Conservation (phyloP, 2,113 vertebrate genomes). For the Agelaius phoeniceus region DNA sequence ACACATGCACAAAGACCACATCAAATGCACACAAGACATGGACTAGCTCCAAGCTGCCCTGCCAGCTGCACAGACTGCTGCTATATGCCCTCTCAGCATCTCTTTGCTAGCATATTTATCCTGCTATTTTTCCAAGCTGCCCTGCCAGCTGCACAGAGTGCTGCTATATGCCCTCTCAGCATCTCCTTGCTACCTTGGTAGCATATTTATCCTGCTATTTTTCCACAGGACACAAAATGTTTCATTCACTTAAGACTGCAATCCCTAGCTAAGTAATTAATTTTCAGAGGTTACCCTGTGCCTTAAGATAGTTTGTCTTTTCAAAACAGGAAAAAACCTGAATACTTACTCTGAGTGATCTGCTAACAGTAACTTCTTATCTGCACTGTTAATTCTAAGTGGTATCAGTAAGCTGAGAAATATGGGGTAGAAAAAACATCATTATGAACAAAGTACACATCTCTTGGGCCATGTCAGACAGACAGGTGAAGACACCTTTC, state of each 20-base stretch:
- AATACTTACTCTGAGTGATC: not conserved
- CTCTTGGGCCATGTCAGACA: not conserved
- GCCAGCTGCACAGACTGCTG: not conserved
- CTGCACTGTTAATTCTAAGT: not conserved
- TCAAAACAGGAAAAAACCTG: not conserved
- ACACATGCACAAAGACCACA: not conserved
- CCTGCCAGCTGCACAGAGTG: not conserved
- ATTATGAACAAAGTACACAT: not conserved
- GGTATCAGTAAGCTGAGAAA: not conserved
- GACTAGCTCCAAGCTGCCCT: not conserved
- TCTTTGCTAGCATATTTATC: no score
- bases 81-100: not conserved
- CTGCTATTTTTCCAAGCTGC: not conserved
- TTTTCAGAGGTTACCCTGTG: not conserved
- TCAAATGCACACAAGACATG: not conserved
- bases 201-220: not conserved
- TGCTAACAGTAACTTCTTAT: not conserved
- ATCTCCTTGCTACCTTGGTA: not conserved
- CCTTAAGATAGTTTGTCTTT: not conserved
- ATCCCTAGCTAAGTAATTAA: not conserved
- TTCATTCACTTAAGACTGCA: not conserved
- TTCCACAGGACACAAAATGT: not conserved
- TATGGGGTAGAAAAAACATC: not conserved
- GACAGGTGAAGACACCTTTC: not conserved
- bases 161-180: not conserved